Evolutionary conservation across 2,113 vertebrate species (phyloP).

Genomic region (Clarias gariepinus): DNA sequence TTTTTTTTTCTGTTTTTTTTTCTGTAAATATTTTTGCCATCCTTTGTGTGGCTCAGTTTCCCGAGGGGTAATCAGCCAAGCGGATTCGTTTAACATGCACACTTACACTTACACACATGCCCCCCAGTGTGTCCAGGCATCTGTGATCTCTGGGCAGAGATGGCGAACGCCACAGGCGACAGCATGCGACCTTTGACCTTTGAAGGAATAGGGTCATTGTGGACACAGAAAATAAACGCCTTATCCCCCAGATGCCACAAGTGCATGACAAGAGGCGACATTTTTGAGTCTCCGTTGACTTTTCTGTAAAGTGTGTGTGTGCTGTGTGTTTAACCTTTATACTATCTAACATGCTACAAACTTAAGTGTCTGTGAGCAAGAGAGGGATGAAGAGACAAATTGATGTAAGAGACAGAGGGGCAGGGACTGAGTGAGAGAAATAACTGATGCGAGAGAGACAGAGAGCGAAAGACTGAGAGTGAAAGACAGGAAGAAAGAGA

Average conservation of each 20-base stretch:
- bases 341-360: neutral
- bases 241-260: neutral
- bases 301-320: neutral
- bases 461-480: neutral
- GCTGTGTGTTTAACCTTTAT: neutral
- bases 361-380: neutral
- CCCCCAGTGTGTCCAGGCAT: conserved; percentile 36
- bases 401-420: neutral
- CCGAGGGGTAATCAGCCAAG: conserved; percentile 68
- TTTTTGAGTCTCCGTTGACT: neutral
- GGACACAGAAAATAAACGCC: neutral
- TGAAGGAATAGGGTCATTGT: neutral
- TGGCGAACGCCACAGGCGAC: neutral
- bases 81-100: conserved; percentile 72
- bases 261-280: neutral
- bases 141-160: neutral
- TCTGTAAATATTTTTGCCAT: conserved; percentile 64
- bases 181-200: conserved; percentile 16
- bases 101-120: conserved; percentile 70
- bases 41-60: conserved; percentile 62
- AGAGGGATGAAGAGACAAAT: conserved; percentile 29
- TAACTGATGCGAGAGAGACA: neutral
- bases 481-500: neutral
- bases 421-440: neutral
- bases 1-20: conserved; percentile 59